Evolutionary conservation across 2,113 vertebrate species (phyloP).

Genomic region (Sorex araneus): DNA sequence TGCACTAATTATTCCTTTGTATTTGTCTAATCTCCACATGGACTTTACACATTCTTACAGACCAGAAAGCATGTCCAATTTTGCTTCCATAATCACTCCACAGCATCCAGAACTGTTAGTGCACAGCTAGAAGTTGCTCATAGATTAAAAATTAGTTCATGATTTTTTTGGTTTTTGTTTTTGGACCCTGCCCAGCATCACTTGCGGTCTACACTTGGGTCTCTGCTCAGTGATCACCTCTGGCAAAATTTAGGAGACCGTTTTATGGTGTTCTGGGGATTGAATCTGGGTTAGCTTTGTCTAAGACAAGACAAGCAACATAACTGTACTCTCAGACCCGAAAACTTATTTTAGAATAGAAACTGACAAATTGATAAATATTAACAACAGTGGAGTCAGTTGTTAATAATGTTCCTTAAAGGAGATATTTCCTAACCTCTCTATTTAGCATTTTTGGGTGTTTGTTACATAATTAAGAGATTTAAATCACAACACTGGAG

Average conservation of each 20-base stretch:
- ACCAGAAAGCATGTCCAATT: background rate
- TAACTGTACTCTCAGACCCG: background rate
- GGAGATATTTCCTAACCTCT: conserved; percentile 52
- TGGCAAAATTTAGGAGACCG: too few relatives aligned
- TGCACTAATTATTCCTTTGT: background rate
- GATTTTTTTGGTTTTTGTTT: too few relatives aligned
- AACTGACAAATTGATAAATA: conserved; percentile 9
- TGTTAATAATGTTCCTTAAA: conserved; percentile 43
- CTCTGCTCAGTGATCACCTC: too few relatives aligned
- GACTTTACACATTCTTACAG: background rate
- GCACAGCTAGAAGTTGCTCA: background rate
- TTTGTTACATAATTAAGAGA: conserved; percentile 70
- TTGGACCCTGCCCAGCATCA: too few relatives aligned
- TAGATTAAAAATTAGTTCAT: background rate
- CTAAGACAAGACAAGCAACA: too few relatives aligned
- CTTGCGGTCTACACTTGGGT: too few relatives aligned
- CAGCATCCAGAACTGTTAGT: background rate
- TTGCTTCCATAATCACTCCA: background rate
- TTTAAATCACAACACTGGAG: conserved; percentile 70
- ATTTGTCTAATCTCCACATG: background rate
- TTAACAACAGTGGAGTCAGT: conserved; percentile 8
- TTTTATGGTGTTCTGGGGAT: too few relatives aligned
- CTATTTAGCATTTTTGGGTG: background rate
- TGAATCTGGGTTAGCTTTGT: too few relatives aligned
- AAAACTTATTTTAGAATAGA: conserved; percentile 44